These are phyloP conservation scores for Zhuqinia jingwanae DNA, from an alignment of 2,888 invertebrate species.

Conservation along the genomic window DNA sequence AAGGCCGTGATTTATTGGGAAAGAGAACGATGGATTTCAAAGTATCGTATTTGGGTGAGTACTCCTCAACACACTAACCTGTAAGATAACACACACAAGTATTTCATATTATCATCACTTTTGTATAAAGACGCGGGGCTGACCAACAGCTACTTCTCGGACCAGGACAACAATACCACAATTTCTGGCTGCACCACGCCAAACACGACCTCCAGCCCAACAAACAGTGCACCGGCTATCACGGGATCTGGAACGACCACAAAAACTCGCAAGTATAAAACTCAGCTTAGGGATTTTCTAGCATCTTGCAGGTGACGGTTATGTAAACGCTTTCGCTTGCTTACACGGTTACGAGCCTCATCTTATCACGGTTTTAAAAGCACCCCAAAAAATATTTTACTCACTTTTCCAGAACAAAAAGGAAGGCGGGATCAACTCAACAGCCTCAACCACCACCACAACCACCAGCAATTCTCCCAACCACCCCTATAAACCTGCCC, in stretches of 20 bases:
- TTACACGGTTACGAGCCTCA: too few species aligned
- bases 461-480: slow-evolving; percentile 38
- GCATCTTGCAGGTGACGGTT: slow-evolving; percentile 86
- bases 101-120: too few species aligned
- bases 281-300: slow-evolving; percentile 94
- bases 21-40: slow-evolving; percentile 99
- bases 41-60: slow-evolving; percentile 90
- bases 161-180: slow-evolving; percentile 80
- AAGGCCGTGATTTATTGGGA: slow-evolving; percentile 97
- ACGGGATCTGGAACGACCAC: slow-evolving; percentile 76
- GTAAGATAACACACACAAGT: neutral
- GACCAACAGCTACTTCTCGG: slow-evolving; percentile 90
- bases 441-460: slow-evolving; percentile 32
- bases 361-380: slow-evolving; percentile 16
- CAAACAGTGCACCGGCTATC: neutral
- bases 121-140: slow-evolving; percentile 88
- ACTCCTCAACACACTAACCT: neutral
- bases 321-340: neutral
- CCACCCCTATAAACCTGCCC: slow-evolving; percentile 67
- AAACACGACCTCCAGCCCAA: slow-evolving; percentile 79
- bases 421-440: slow-evolving; percentile 16
- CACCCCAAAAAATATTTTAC: slow-evolving; percentile 54
- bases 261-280: slow-evolving; percentile 93
- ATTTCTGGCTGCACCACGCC: slow-evolving; percentile 83
- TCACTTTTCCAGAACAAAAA: slow-evolving; percentile 25